Evolutionary conservation across 2,113 vertebrate species (phyloP), one percentile per base, ranked within the genome.

Genomic region (Eurypyga helias): DNA sequence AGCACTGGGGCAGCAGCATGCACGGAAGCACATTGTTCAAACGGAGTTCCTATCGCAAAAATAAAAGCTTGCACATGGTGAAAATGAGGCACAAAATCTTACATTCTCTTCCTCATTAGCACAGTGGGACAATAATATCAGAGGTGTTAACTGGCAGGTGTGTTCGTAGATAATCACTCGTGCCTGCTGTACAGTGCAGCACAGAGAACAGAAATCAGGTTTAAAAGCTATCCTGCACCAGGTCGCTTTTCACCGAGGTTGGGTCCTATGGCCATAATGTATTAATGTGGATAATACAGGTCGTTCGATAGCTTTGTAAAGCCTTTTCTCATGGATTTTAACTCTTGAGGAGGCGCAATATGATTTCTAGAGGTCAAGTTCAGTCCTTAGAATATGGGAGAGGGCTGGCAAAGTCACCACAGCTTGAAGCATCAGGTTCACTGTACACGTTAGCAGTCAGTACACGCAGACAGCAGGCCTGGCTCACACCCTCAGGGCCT

Each of bases 131-230:
- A 92, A 85, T 92, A 95, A 92, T 97, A 95, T 93, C 95, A 94
- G 92, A 96, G 91, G 86, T 95, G 96, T 95, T 95, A 96, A 95
- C 88, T 94, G 89, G 95, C 91, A 96, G 86, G 83, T 95, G 70
- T 87, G 81, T 87, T 85, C 1, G 0, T 11, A 73, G 75, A 93
- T 92, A 97, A 95, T 91, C 16, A 3, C 54, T 87, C 2, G 0
- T 0, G 73, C 86, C 90, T 65, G 83, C 75, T 92, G 54, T 46
- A 92, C 2, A 3, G 64, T 48, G 54, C 17, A 65, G 94, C 61
- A 84, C n/a, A 83, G 76, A 83, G 83, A 93, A 92, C 79, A 93
- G 69, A 91, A 95, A 72, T 75, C 52, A 16, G 46, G 36, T 93
- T 72, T 92, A 57, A 92, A 94, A 96, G 81, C 49, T 64, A 55